Base-by-base conservation (phyloP, 2,797 vertebrate species). In the Tolypeutes matacus region DNA sequence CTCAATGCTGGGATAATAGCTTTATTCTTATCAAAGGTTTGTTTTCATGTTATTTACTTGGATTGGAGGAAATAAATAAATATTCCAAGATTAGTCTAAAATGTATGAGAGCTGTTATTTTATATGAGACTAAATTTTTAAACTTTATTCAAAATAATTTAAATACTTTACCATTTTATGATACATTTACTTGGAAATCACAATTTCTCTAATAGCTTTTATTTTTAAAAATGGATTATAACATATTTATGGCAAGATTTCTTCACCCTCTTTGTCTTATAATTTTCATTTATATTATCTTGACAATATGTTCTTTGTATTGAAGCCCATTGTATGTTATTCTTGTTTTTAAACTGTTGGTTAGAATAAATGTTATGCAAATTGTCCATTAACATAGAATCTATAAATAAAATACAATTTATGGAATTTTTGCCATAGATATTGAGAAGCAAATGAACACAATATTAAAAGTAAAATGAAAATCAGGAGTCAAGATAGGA, bases 1-100 rank as follows among this genome's bases (percentile, higher is more conserved):
- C 96, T 98, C 96, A 98, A 91, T 97, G 96, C 94, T 89, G 97
- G 53, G 96, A 98, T 98, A 98, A 98, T 98, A 98, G 98, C 81
- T 96, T 98, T 65, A 96, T 97, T 97, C 95, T 98, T 97, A 97
- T 95, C 95, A 98, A 88, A 72, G 69, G 49, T 97, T 97, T 95
- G 39, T 97, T 97, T 97, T 95, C 72, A 86, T 91, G 96, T 97
- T 96, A 96, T 94, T 97, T 14, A 21, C 69, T 97, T 95, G 94
- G 62, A 97, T 97, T 97, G 77, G 65, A 97, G 20, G n/a, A 86
- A 93, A 0, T 9, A 89, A 86, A 0, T 2, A 93, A 83, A 27
- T 73, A 65, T 69, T 84, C 15, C 34, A 88, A 36, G 20, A 70
- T 84, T 88, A 88, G 49, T 80, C 80, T 91, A 90, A 96, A 96